Conservation (phyloP, 64 coral and sea anemone species). For the Montipora foliosa region DNA sequence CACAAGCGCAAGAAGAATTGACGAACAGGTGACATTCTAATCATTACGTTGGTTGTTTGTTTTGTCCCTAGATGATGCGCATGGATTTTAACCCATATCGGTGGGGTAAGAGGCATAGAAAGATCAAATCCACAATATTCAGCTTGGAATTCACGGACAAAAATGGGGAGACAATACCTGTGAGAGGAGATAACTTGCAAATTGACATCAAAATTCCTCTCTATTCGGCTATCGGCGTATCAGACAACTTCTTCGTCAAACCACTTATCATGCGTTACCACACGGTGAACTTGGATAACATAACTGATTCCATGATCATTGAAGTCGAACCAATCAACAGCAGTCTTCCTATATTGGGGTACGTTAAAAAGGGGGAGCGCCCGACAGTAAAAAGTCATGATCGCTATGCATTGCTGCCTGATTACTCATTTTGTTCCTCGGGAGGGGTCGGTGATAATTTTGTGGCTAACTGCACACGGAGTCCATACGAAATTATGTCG, state of each 20-base stretch:
- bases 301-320: slow-evolving; percentile 22
- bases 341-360: slow-evolving; percentile 1
- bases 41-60: background rate
- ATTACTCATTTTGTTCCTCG: slow-evolving; percentile 46
- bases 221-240: background rate
- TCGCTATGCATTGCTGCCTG: slow-evolving; percentile 7
- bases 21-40: background rate
- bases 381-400: slow-evolving; percentile 6
- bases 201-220: slow-evolving; percentile 24
- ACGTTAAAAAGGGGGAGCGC: slow-evolving; percentile 6
- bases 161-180: background rate
- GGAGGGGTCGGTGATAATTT: background rate
- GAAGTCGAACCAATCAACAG: slow-evolving; percentile 18
- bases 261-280: slow-evolving; percentile 27
- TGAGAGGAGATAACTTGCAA: background rate
- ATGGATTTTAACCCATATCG: slow-evolving; percentile 13
- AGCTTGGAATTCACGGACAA: slow-evolving; percentile 6
- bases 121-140: background rate
- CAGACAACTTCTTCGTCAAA: slow-evolving; percentile 15
- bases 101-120: background rate
- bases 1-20: background rate
- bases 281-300: background rate
- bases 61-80: background rate
- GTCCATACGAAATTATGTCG: slow-evolving; percentile 24
- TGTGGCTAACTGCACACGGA: background rate